Evolutionary conservation across 2,888 invertebrate species (phyloP).

Genomic region (Sceliomorpha sp.): DNA sequence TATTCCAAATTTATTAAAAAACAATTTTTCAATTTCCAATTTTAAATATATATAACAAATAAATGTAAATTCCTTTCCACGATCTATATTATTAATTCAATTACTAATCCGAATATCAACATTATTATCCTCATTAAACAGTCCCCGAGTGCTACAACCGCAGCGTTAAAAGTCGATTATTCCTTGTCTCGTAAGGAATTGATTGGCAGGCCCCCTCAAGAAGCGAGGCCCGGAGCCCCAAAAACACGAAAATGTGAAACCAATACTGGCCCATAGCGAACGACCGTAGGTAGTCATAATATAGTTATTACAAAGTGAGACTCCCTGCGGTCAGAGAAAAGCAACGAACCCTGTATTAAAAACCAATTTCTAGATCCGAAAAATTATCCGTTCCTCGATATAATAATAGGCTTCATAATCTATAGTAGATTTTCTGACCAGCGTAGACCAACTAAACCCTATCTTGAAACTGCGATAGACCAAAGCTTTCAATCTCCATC

Average conservation of each 20-base stretch:
- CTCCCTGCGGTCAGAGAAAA: constrained; percentile 70
- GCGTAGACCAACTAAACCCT: constrained; percentile 61
- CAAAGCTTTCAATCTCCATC: constrained; percentile 70
- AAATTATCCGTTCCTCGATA: constrained; percentile 74
- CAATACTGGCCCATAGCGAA: constrained; percentile 44
- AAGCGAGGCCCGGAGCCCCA: constrained; percentile 31
- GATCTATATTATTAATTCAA: not conserved
- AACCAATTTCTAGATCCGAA: constrained; percentile 79
- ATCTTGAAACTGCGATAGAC: constrained; percentile 57
- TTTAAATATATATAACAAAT: no score
- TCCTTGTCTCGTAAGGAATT: constrained; percentile 40
- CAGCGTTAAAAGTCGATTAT: constrained; percentile 43
- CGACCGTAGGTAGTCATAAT: constrained; percentile 75
- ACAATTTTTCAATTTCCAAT: no score
- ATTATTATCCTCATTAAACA: constrained; percentile 27
- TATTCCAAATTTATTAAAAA: no score
- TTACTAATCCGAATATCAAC: constrained; percentile 1
- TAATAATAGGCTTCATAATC: constrained; percentile 80
- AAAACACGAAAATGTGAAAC: constrained; percentile 34
- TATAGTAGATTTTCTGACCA: constrained; percentile 78
- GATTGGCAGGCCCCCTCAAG: constrained; percentile 49
- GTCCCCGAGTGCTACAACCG: constrained; percentile 37
- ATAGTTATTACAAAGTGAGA: constrained; percentile 78
- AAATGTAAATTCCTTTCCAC: no score
- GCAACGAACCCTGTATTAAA: constrained; percentile 78